Evolutionary conservation across 2,888 invertebrate species (phyloP).

Genomic region (Drosophila diplacantha): DNA sequence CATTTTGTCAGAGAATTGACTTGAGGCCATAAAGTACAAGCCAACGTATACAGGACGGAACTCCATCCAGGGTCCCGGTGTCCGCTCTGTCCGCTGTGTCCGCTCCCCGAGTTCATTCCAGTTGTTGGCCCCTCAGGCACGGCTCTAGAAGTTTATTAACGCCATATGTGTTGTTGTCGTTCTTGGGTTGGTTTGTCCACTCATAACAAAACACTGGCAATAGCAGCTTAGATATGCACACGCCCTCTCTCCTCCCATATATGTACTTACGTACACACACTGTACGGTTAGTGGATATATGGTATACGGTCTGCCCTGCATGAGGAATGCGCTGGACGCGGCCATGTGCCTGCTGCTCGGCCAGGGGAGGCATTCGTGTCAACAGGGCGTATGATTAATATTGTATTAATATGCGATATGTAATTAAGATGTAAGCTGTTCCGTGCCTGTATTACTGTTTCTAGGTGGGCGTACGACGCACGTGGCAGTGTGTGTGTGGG

Average conservation of each 20-base stretch:
- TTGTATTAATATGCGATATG: slow-evolving; percentile 74
- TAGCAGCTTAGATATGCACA: slow-evolving; percentile 63
- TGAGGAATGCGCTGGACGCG: slow-evolving; percentile 48
- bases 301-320: slow-evolving; percentile 33
- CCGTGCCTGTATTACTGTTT: slow-evolving; percentile 42
- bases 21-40: slow-evolving; percentile 69
- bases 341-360: slow-evolving; percentile 48
- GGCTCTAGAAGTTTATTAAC: slow-evolving; percentile 67
- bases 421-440: slow-evolving; percentile 70
- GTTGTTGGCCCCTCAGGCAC: slow-evolving; percentile 38
- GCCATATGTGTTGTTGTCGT: slow-evolving; percentile 59
- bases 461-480: slow-evolving; percentile 37
- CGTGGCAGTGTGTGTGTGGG: slow-evolving; percentile 1
- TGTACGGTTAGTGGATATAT: slow-evolving; percentile 3
- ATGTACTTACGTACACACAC: neutral
- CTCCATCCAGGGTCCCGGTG: slow-evolving; percentile 12
- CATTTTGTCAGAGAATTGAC: slow-evolving; percentile 73
- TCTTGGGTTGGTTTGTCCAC: slow-evolving; percentile 48
- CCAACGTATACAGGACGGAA: slow-evolving; percentile 48
- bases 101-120: slow-evolving; percentile 36
- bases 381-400: slow-evolving; percentile 73
- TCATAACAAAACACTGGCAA: slow-evolving; percentile 52
- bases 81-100: slow-evolving; percentile 4
- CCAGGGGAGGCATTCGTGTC: slow-evolving; percentile 51
- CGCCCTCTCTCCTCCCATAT: slow-evolving; percentile 15